Base-by-base conservation (phyloP, 2,113 vertebrate species). In the Carollia perspicillata region DNA sequence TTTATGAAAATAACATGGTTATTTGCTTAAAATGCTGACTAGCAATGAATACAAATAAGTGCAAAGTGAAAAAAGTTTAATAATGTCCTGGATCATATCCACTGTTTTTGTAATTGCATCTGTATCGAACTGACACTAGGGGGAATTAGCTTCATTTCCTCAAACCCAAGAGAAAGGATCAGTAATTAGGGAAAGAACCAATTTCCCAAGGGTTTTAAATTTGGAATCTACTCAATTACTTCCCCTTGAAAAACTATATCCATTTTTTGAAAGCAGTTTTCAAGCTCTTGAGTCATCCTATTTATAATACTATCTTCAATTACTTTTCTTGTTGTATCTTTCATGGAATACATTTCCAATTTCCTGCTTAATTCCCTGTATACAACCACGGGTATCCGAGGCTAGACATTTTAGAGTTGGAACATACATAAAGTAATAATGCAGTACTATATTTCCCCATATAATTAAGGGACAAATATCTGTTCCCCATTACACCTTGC, bases 201-300 rank as follows among this genome's bases (percentile, higher is more conserved):
- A 94, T 95, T 94, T 90, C 95, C 89, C 86, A 91, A 89, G 92
- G 92, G 80, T 84, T 97, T 98, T 93, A 92, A 94, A 95, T 96
- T 97, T 97, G 93, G 88, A 97, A 97, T 83, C 87, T 89, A 89
- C 94, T 96, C 95, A 97, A 96, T 97, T 98, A 96, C 90, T 95
- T 97, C 85, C 93, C 85, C 94, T 97, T 96, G 68, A 97, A 97
- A 97, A 97, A 97, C 68, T 74, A 94, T 93, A 97, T 85, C 94
- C 78, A 97, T 94, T 97, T 96, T 97, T 96, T 97, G 78, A 97
- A 95, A 95, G 87, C 81, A 95, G 85, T 94, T 97, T 96, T 94
- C 93, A 96, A 97, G 92, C 87, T 97, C 94, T 88, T 97, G 92
- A 96, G 84, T 95, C 95, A 96, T 96, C 93, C 90, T 95, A 93